Base-by-base conservation (phyloP, 1,140 invertebrate genomes). In the Aphidius gifuensis region DNA sequence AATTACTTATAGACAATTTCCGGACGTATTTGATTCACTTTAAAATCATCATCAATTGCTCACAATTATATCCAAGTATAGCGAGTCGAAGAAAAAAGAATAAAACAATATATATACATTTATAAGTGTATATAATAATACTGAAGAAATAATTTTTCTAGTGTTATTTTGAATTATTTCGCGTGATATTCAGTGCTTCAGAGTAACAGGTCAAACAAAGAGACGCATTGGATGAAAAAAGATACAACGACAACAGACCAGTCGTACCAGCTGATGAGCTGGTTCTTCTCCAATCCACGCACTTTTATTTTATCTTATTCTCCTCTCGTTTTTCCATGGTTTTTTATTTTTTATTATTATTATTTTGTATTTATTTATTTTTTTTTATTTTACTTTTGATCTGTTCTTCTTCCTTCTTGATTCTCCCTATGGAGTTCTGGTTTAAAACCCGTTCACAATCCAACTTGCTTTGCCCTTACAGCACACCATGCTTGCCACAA, bases 211-310 rank as follows among this genome's bases (percentile, higher is more conserved):
- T 32, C 23, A 32, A 38, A 58, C 6, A 9, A 16, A 58, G 56
- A 61, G 46, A 44, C 45, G 9, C 38, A 61, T 21, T 48, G 64
- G 42, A 65, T 53, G 64, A 55, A 57, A 16, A 56, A 74, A 58
- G 46, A 49, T 43, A 66, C 68, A 67, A 72, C 68, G 62, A 75
- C 69, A 74, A 78, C 71, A 74, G 74, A 77, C 78, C 75, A 77
- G 77, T 79, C 68, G 71, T 65, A 68, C 76, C 76, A 79, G 77
- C 76, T 79, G 77, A 79, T 78, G 77, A 79, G 75, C 76, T 69
- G 77, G 74, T 79, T 78, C 74, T 74, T 68, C 16, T 16, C 16
- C 72, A 70, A 74, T 77, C 71, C 64, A 73, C 42, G 42, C 44
- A 62, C 72, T 79, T 76, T 79, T 78, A 68, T 79, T 77, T 74